phyloP scores from a whole-genome alignment of 2,797 vertebrate species.

The Sebastes glaucus region DNA sequence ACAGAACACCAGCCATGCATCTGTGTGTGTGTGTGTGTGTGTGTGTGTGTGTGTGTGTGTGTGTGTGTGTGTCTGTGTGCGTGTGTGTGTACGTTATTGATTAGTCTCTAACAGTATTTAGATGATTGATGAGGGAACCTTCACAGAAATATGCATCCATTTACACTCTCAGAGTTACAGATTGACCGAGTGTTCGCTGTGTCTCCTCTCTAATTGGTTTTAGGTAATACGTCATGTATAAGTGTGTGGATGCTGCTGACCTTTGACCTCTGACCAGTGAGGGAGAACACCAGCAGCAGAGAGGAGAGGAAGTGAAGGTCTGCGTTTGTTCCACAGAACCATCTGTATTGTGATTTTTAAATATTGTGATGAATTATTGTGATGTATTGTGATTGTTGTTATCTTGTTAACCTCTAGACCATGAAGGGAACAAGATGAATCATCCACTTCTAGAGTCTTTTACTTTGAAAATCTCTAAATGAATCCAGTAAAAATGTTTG shows the following conservation, averaged over 20 bases:
- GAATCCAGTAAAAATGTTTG: too few species aligned
- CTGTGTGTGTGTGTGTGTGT: not conserved
- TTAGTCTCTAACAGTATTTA: not conserved
- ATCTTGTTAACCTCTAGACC: too few species aligned
- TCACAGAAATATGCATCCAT: not conserved
- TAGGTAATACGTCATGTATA: conserved; percentile 60
- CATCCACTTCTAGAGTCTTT: too few species aligned
- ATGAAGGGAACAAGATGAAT: too few species aligned
- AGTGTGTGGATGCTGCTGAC: conserved; percentile 38
- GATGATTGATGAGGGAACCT: conserved; percentile 28
- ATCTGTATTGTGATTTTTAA: too few species aligned
- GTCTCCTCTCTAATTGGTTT: conserved; percentile 31
- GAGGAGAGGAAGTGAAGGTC: not conserved
- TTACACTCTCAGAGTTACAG: not conserved
- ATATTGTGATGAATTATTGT: too few species aligned
- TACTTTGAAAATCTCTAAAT: too few species aligned
- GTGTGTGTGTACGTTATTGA: not conserved
- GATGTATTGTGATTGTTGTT: too few species aligned
- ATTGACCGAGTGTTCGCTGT: not conserved
- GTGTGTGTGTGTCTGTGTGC: too few species aligned
- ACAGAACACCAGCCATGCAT: too few species aligned
- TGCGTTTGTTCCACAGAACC: too few species aligned
- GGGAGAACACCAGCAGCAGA: conserved; percentile 46
- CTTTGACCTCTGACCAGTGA: conserved; percentile 56
- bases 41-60: not conserved